phyloP scores from a whole-genome alignment of 1,140 invertebrate genomes.

The Penaeus indicus region DNA sequence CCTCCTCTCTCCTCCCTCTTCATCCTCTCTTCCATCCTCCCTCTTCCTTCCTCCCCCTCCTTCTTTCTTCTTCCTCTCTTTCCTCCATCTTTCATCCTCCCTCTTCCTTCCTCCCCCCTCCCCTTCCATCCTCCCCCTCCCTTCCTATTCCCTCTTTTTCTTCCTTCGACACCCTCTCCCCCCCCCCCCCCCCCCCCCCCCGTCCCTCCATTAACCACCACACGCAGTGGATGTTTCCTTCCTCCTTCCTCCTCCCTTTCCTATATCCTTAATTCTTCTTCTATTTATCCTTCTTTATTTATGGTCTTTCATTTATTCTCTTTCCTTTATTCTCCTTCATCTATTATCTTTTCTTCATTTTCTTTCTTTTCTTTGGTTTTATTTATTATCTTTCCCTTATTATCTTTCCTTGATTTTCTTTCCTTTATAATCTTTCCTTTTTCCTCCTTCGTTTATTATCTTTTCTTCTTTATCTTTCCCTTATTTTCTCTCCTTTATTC shows the following conservation, averaged over 20 bases:
- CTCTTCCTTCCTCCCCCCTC: neutral
- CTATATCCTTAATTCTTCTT: neutral
- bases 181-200: neutral
- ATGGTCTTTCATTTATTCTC: no score
- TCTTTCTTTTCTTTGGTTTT: no score
- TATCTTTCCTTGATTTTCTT: no score
- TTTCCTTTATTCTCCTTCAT: no score
- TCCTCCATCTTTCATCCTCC: neutral
- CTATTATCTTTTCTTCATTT: no score
- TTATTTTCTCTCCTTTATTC: no score
- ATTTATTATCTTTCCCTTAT: no score
- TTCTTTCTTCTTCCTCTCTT: neutral
- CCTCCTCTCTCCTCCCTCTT: neutral
- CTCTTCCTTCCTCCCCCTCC: neutral
- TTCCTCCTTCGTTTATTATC: no score
- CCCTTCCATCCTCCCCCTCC: neutral
- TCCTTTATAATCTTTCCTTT: no score
- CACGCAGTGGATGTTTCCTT: neutral
- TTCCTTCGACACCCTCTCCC: neutral
- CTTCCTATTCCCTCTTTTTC: neutral
- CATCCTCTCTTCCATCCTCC: neutral
- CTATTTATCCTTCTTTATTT: no score
- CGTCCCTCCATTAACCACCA: neutral
- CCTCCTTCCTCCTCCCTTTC: neutral
- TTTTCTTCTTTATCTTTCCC: no score